Percentiles rank a stretch among this genome's conserved stretches.
Conservation (phyloP, 2,113 vertebrate species). For the Sinocyclocheilus anophthalmus region DNA sequence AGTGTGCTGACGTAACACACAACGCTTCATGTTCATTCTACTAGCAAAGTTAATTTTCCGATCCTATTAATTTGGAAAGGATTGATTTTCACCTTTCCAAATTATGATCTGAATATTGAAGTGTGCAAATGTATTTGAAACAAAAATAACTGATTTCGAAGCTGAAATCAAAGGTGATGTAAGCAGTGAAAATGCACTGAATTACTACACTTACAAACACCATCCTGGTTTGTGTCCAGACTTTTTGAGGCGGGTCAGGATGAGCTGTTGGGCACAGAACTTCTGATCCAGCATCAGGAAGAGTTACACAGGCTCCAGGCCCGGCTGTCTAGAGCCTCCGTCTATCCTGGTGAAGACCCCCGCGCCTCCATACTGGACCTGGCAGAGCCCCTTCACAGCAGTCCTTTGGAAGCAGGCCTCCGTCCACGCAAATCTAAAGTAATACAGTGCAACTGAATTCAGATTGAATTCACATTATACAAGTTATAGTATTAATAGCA, state of each 20-base stretch:
- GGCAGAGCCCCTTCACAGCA: conserved; percentile 82
- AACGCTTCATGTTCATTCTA: not conserved
- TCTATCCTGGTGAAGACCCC: conserved; percentile 74
- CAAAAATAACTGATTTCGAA: too few species aligned
- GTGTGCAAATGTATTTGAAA: too few species aligned
- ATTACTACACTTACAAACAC: too few species aligned
- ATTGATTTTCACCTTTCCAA: too few species aligned
- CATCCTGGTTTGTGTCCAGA: conserved; percentile 60
- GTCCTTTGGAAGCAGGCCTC: conserved; percentile 78
- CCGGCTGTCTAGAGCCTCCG: conserved; percentile 76
- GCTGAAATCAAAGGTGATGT: too few species aligned
- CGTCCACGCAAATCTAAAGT: conserved; percentile 67
- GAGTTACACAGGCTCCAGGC: conserved; percentile 89
- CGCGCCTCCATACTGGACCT: conserved; percentile 84
- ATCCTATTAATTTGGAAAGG: too few species aligned
- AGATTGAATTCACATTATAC: too few species aligned
- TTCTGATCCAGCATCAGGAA: conserved; percentile 91
- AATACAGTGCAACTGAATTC: too few species aligned
- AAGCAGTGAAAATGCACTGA: too few species aligned
- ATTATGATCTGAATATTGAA: too few species aligned
- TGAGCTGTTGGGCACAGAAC: conserved; percentile 83
- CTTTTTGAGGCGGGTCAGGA: conserved; percentile 82
- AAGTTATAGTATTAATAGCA: too few species aligned
- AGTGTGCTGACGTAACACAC: conserved; percentile 65
- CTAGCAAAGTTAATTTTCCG: too few species aligned